A percentile compares a stretch with the other conserved stretches of the same genome.
These are phyloP conservation scores for Onychostoma macrolepis DNA, from an alignment of 2,113 vertebrate species.

Conservation along the genomic window DNA sequence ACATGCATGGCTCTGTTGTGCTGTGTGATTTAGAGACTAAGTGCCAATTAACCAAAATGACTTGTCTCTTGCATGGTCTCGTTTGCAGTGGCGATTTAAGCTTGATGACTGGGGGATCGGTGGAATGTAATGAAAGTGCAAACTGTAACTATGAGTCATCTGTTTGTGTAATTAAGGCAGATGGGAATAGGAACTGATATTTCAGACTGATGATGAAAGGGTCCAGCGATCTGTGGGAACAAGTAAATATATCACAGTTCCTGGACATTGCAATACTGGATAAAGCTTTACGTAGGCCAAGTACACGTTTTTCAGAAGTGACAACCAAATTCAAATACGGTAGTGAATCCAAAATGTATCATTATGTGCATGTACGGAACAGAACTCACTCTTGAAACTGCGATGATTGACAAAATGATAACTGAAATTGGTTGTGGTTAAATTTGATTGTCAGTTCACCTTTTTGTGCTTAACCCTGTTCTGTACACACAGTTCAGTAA, in stretches of 20 bases:
- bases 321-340: neutral
- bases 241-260: slow-evolving; percentile 25
- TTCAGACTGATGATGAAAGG: slow-evolving; percentile 28
- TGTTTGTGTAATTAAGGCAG: slow-evolving; percentile 18
- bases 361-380: neutral
- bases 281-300: neutral
- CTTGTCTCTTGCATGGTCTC: neutral
- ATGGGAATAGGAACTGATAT: slow-evolving; percentile 3
- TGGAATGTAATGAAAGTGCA: neutral
- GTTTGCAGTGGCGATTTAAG: slow-evolving; percentile 1
- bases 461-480: neutral
- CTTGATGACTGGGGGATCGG: slow-evolving; percentile 1
- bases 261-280: neutral
- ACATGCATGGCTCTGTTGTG: slow-evolving; percentile 71
- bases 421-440: too few species aligned
- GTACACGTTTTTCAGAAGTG: neutral
- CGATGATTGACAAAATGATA: neutral
- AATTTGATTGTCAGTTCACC: neutral
- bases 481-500: neutral
- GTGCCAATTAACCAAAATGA: slow-evolving; percentile 5
- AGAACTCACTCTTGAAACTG: neutral
- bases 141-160: neutral
- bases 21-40: neutral
- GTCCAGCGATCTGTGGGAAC: slow-evolving; percentile 40
- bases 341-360: neutral